These are phyloP conservation scores for Echiichthys vipera DNA, from an alignment of 2,797 vertebrate genomes.

Conservation along the genomic window DNA sequence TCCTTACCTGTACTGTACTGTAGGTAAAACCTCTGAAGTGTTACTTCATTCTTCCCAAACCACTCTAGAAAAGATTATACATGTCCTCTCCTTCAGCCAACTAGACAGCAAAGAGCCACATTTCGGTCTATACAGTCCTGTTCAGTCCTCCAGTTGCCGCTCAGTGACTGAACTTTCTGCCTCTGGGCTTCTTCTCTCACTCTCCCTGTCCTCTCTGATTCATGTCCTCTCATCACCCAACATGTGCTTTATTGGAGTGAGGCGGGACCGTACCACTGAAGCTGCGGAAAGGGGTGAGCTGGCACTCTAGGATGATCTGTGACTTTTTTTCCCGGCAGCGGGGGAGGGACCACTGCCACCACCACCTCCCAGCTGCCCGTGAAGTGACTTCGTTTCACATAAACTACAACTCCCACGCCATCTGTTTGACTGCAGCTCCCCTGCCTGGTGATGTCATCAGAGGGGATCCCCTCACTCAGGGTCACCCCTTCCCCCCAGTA, in stretches of 20 bases:
- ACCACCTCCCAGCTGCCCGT: conserved; percentile 33
- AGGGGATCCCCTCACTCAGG: conserved; percentile 53
- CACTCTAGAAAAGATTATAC: not conserved
- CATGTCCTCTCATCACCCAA: conserved; percentile 62
- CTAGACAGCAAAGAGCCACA: not conserved
- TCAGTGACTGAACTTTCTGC: conserved; percentile 24
- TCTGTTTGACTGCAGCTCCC: conserved; percentile 27
- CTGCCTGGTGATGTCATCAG: conserved; percentile 51
- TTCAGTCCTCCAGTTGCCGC: not conserved
- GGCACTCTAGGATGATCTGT: conserved; percentile 58
- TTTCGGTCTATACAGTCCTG: not conserved
- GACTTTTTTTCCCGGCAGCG: conserved; percentile 60
- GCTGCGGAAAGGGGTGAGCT: conserved; percentile 67
- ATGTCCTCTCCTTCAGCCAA: conserved; percentile 7
- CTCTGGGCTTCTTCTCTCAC: conserved; percentile 23
- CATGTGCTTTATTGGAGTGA: conserved; percentile 56
- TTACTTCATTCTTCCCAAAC: too few relatives aligned
- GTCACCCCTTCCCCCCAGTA: conserved; percentile 4
- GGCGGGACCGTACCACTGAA: conserved; percentile 60
- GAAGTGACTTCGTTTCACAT: conserved; percentile 29
- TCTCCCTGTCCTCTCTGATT: conserved; percentile 57
- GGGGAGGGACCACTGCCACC: conserved; percentile 47
- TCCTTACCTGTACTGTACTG: conserved; percentile 66
- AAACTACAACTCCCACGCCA: conserved; percentile 60
- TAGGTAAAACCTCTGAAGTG: conserved; percentile 1